phyloP scores from a whole-genome alignment of 2,888 invertebrate species.

The Oscheius sp. region DNA sequence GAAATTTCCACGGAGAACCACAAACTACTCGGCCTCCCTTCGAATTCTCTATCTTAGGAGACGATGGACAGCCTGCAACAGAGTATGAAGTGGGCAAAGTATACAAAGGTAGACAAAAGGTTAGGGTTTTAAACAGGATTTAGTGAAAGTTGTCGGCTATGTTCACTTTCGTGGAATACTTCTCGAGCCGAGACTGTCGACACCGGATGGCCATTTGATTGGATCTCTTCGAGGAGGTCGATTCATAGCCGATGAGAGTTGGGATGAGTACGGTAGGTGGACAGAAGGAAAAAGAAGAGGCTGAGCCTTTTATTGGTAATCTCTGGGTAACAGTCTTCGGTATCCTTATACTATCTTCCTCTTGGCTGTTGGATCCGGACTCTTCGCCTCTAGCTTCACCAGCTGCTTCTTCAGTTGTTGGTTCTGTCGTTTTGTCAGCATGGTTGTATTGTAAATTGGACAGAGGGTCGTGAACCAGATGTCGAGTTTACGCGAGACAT shows the following conservation, averaged over 20 bases:
- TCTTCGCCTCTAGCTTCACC: constrained; percentile 25
- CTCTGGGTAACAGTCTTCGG: too few species aligned
- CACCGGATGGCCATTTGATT: constrained; percentile 49
- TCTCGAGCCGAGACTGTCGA: constrained; percentile 51
- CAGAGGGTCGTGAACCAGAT: constrained; percentile 36
- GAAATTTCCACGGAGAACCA: constrained; percentile 37
- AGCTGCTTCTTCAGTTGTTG: constrained; percentile 22
- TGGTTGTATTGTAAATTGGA: constrained; percentile 30
- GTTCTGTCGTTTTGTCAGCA: constrained; percentile 9
- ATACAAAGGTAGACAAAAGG: constrained; percentile 37
- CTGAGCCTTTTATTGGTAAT: neutral
- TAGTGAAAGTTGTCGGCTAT: constrained; percentile 47
- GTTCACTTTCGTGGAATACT: constrained; percentile 55
- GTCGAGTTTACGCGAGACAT: constrained; percentile 28
- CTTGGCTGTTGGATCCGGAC: constrained; percentile 33
- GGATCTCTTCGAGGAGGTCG: constrained; percentile 54
- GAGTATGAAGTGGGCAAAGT: constrained; percentile 37
- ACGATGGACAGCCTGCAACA: constrained; percentile 34
- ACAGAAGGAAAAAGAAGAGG: neutral
- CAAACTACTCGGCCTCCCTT: constrained; percentile 46
- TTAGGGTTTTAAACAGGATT: neutral
- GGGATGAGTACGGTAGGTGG: constrained; percentile 28
- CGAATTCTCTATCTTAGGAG: constrained; percentile 41
- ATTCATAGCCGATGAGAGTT: constrained; percentile 47
- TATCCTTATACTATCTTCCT: too few species aligned